Conservation (phyloP, 2,797 vertebrate genomes). For the Neopelma chrysocephalum region DNA sequence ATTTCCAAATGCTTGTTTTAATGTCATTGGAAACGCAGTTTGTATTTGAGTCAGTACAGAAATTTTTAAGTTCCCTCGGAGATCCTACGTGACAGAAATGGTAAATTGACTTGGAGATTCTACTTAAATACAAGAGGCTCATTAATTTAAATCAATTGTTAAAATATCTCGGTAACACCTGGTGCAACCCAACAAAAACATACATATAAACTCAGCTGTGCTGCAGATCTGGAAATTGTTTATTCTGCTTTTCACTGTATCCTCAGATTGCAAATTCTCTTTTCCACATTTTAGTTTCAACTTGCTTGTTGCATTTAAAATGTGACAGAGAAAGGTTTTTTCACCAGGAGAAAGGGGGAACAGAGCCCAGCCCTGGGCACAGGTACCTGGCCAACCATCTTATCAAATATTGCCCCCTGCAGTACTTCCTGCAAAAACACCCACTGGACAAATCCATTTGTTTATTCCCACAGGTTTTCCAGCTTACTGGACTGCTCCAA, state of each 20-base stretch:
- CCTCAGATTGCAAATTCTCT: not conserved
- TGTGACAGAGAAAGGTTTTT: not conserved
- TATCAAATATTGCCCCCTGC: slow-evolving; percentile 77
- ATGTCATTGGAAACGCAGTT: not conserved
- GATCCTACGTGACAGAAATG: not conserved
- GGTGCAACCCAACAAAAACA: not conserved
- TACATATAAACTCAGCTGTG: not conserved
- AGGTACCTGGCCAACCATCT: not conserved
- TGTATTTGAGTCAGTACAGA: not conserved
- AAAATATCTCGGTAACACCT: not conserved
- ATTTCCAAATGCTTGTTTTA: not conserved
- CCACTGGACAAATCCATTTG: not conserved
- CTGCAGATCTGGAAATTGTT: not conserved
- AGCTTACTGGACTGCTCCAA: not conserved
- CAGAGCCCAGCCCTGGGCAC: not conserved
- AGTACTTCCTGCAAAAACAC: slow-evolving; percentile 46
- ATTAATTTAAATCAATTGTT: not conserved
- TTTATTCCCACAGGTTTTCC: not conserved
- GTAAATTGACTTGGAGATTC: not conserved
- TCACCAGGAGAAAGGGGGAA: not conserved
- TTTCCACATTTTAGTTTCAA: not conserved
- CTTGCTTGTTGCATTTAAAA: not conserved
- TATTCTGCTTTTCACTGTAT: not conserved
- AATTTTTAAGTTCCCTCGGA: not conserved
- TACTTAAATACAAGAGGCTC: not conserved